Percentiles rank a stretch among this genome's conserved stretches.
phyloP scores from a whole-genome alignment of 2,113 vertebrate species.

The Fulmarus glacialis region DNA sequence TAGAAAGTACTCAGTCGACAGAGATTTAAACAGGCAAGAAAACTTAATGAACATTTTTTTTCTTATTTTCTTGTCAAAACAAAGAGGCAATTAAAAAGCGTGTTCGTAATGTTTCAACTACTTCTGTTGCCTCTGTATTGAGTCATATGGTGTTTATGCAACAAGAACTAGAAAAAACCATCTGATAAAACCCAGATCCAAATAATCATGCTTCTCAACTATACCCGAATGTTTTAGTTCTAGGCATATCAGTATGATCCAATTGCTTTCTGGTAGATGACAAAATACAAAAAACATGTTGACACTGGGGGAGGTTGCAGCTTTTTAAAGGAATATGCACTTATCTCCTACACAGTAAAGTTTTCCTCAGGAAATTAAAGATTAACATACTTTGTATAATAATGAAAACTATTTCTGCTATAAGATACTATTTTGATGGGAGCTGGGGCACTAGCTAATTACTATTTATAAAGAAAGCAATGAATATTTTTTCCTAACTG shows the following conservation, averaged over 20 bases:
- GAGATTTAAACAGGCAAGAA: background rate
- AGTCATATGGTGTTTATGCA: conserved; percentile 12
- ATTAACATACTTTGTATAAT: background rate
- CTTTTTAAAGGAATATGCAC: background rate
- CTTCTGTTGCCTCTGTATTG: background rate
- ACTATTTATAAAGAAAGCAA: background rate
- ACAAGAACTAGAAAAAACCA: background rate
- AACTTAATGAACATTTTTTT: background rate
- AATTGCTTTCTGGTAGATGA: background rate
- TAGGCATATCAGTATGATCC: background rate
- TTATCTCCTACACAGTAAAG: background rate
- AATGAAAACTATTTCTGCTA: background rate
- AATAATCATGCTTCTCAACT: background rate
- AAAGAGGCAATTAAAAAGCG: background rate
- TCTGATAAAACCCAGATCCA: background rate
- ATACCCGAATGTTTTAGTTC: background rate
- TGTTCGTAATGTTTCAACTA: background rate
- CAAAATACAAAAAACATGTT: background rate
- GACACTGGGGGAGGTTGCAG: rapidly evolving
- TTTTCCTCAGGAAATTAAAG: background rate
- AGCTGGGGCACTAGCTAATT: background rate
- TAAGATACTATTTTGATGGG: background rate
- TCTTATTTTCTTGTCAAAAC: background rate
- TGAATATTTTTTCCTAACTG: background rate
- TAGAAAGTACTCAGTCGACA: background rate